Percentiles rank a stretch among this genome's conserved stretches.
phyloP scores from a whole-genome alignment of 2,888 invertebrate species.

The Physocephala rufipes region DNA sequence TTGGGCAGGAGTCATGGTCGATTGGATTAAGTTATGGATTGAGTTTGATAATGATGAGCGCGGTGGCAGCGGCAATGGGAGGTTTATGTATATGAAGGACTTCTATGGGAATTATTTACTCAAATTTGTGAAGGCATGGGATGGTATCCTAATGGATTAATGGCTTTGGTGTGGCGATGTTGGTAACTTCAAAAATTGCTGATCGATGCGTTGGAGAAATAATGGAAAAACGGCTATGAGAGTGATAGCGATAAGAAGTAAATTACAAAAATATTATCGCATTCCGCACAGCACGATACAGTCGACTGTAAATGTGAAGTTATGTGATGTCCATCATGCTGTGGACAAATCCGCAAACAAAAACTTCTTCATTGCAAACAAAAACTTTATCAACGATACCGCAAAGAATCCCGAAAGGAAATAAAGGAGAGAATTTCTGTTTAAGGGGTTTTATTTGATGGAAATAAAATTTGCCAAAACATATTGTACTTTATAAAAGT shows the following conservation, averaged over 20 bases:
- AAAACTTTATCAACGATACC: too few relatives aligned
- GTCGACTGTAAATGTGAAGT: not conserved
- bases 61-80: too few relatives aligned
- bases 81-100: too few relatives aligned
- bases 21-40: too few relatives aligned
- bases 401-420: not conserved
- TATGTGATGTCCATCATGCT: not conserved
- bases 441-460: not conserved
- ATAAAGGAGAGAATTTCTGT: not conserved
- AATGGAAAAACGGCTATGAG: not conserved
- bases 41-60: too few relatives aligned
- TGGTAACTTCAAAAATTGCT: not conserved
- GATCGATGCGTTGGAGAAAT: not conserved
- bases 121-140: too few relatives aligned
- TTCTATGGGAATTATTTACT: too few relatives aligned
- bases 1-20: too few relatives aligned
- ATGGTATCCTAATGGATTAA: not conserved
- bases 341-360: too few relatives aligned
- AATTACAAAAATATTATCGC: conserved; percentile 18
- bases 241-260: not conserved
- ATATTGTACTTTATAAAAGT: not conserved
- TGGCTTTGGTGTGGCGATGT: not conserved
- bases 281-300: conserved; percentile 2
- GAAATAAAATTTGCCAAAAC: not conserved
- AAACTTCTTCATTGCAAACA: too few relatives aligned